Base-by-base conservation (phyloP, 2,113 vertebrate genomes). In the Trematomus loennbergii region DNA sequence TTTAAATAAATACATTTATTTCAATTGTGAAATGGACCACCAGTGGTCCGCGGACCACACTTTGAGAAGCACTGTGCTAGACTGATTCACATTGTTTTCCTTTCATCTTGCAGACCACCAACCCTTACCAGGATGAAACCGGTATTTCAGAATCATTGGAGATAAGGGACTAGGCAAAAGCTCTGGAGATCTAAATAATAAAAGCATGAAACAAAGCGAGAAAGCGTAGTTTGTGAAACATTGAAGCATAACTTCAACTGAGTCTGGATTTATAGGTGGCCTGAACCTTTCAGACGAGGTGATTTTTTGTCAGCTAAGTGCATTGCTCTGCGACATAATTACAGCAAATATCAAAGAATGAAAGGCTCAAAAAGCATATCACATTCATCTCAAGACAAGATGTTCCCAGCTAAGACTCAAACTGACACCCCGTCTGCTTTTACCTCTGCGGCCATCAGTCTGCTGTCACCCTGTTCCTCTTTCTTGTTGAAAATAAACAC, bases 341-440 rank as follows among this genome's bases (percentile, higher is more conserved):
- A 13, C 25, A 53, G 33, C 16, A 57, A 60, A 64, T 48, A 45
- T 53, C 50, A 11, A 50, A 25, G 57, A 62, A 18, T 64, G 45
- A 62, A 75, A 65, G 72, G 40, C 45, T 40, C 11, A 36, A 22
- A 54, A 81, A 49, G 20, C 58, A 59, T 6, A n/a, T 63, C 11
- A 62, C 52, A 46, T 76, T 82, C 66, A 59, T 49, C 68, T 70
- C 36, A n/a, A 18, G 65, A 69, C 29, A 25, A 76, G 48, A 76
- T 43, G n/a, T 67, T 76, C 49, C 17, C n/a, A 58, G 49, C 50
- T 63, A 49, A 66, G 36, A 66, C 75, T 79, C 43, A 62, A 79
- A 79, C 48, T 63, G 88, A 75, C 72, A 78, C 58, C 54, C 25
- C 33, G 40, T 50, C 33, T 75, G 71, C 69, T 79, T 70, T 80